phyloP scores from a whole-genome alignment of 2,113 vertebrate genomes.

The Ailuropoda melanoleuca region DNA sequence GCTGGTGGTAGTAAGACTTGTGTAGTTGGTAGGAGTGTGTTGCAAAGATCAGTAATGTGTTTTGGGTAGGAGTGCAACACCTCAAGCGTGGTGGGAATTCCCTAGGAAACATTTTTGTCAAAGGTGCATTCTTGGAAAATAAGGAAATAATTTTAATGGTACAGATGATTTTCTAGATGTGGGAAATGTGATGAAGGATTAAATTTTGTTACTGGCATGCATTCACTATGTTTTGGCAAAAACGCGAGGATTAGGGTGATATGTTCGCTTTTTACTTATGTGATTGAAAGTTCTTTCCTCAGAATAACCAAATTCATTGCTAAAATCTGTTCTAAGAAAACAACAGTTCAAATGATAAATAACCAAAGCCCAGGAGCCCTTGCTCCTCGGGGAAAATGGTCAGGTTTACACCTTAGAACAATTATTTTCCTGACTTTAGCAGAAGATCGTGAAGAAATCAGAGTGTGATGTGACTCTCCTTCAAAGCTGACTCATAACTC shows the following conservation, averaged over 20 bases:
- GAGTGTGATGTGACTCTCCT: neutral
- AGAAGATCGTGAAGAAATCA: slow-evolving; percentile 2
- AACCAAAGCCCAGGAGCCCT: slow-evolving; percentile 46
- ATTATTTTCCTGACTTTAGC: slow-evolving; percentile 17
- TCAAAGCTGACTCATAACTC: neutral
- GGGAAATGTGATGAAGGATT: neutral
- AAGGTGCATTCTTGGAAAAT: neutral
- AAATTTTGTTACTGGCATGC: neutral
- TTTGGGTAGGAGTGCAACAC: neutral
- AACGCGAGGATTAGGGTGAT: neutral
- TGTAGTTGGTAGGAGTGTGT: neutral
- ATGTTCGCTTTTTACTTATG: neutral
- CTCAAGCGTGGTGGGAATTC: neutral
- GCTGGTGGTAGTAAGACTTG: neutral
- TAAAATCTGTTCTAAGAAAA: slow-evolving; percentile 56
- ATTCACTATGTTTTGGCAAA: slow-evolving; percentile 27
- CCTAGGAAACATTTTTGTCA: neutral
- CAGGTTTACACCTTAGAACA: slow-evolving; percentile 19
- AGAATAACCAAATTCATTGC: slow-evolving; percentile 1
- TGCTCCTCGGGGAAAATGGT: slow-evolving; percentile 38
- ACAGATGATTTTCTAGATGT: neutral
- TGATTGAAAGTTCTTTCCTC: neutral
- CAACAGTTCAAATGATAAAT: slow-evolving; percentile 41
- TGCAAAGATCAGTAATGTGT: neutral
- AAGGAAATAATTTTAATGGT: slow-evolving; percentile 1